Evolutionary conservation across 2,888 invertebrate species (phyloP).

Genomic region (Candidula unifasciata): DNA sequence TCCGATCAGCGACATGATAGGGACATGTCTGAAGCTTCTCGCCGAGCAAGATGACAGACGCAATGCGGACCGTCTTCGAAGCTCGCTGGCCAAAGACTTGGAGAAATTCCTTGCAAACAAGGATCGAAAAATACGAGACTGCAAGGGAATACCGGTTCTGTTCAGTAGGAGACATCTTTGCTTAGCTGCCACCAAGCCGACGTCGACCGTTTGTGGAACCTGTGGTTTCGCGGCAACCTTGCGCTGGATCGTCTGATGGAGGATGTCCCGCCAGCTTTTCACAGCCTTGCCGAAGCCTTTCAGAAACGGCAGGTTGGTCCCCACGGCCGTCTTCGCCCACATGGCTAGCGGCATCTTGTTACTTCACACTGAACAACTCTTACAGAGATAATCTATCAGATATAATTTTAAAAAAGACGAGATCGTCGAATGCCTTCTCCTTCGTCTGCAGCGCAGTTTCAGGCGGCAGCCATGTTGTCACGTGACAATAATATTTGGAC

Average conservation of each 20-base stretch:
- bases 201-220: not conserved
- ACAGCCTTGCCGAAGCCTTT: slow-evolving; percentile 39
- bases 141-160: not conserved
- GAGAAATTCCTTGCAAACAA: slow-evolving; percentile 33
- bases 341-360: slow-evolving; percentile 36
- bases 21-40: slow-evolving; percentile 55
- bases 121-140: slow-evolving; percentile 33
- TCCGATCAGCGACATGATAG: slow-evolving; percentile 62
- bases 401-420: too few relatives aligned
- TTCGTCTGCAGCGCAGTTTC: slow-evolving; percentile 11
- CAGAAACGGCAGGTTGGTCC: slow-evolving; percentile 44
- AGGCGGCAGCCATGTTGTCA: slow-evolving; percentile 25
- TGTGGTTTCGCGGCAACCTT: slow-evolving; percentile 22
- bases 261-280: slow-evolving; percentile 40
- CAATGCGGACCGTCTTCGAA: slow-evolving; percentile 43
- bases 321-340: slow-evolving; percentile 44
- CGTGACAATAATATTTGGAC: slow-evolving; percentile 37
- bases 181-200: not conserved
- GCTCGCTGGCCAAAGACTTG: slow-evolving; percentile 34
- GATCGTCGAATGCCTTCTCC: too few relatives aligned
- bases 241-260: slow-evolving; percentile 23
- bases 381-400: not conserved
- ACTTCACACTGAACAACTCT: not conserved
- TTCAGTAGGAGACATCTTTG: slow-evolving; percentile 8
- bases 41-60: slow-evolving; percentile 15